phyloP scores from a whole-genome alignment of 2,797 vertebrate species.

The Pseudomugil tenellus region DNA sequence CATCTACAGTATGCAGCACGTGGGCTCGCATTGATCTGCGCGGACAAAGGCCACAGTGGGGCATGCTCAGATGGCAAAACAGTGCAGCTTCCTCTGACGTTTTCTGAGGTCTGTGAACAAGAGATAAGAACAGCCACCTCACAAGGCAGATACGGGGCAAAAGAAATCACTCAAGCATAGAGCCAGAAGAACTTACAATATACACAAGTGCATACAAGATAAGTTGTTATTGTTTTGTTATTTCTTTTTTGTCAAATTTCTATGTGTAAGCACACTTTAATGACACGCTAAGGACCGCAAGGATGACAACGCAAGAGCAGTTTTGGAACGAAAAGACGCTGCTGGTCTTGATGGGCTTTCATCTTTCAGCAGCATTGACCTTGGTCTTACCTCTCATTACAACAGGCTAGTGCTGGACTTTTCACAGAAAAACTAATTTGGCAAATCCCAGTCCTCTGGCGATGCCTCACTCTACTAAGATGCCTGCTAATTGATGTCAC shows the following conservation, averaged over 20 bases:
- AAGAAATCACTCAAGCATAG: slow-evolving; percentile 53
- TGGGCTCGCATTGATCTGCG: slow-evolving; percentile 49
- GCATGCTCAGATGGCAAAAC: slow-evolving; percentile 61
- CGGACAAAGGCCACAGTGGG: slow-evolving; percentile 62
- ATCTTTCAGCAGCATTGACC: slow-evolving; percentile 74
- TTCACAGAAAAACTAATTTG: slow-evolving; percentile 65
- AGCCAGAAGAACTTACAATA: slow-evolving; percentile 27
- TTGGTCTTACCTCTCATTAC: slow-evolving; percentile 82
- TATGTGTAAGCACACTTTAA: slow-evolving; percentile 22
- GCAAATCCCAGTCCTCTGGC: slow-evolving; percentile 66
- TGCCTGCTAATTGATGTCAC: slow-evolving; percentile 64
- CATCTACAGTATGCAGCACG: slow-evolving; percentile 47
- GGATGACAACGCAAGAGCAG: slow-evolving; percentile 35
- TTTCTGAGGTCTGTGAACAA: slow-evolving; percentile 70
- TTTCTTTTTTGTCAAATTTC: slow-evolving; percentile 29
- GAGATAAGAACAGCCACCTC: slow-evolving; percentile 75
- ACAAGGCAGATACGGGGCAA: slow-evolving; percentile 50
- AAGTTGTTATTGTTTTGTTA: slow-evolving; percentile 31
- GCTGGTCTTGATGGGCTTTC: slow-evolving; percentile 49
- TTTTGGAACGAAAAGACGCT: slow-evolving; percentile 43
- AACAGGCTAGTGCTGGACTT: slow-evolving; percentile 63
- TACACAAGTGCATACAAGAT: slow-evolving; percentile 12
- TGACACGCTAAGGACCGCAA: slow-evolving; percentile 30
- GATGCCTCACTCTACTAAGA: slow-evolving; percentile 51
- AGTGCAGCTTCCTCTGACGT: slow-evolving; percentile 62